Evolutionary conservation across 2,888 invertebrate genomes (phyloP).

Genomic region (Drosophila gaucha): DNA sequence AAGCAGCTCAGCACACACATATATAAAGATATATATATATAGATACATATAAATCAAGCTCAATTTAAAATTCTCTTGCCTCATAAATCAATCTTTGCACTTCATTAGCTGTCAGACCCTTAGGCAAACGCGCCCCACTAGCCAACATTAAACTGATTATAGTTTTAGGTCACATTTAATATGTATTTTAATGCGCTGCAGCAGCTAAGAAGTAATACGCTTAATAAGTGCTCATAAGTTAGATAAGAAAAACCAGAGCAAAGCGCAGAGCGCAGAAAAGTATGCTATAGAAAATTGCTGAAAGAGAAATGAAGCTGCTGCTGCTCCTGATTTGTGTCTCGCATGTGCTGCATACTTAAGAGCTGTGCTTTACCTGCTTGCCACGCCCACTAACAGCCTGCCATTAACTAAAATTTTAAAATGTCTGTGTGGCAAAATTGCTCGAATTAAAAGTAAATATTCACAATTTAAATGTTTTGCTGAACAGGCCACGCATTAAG

Average conservation of each 20-base stretch:
- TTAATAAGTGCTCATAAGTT: conserved; percentile 18
- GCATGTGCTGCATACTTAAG: conserved; percentile 60
- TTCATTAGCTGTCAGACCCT: conserved; percentile 13
- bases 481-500: conserved; percentile 53
- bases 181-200: conserved; percentile 56
- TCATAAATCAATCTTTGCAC: conserved; percentile 31
- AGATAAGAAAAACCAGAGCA: not conserved
- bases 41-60: not conserved
- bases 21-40: too few species aligned
- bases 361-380: conserved; percentile 21
- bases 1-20: too few species aligned
- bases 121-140: not conserved
- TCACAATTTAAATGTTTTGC: conserved; percentile 52
- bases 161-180: conserved; percentile 57
- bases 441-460: conserved; percentile 66
- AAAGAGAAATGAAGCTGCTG: conserved; percentile 5
- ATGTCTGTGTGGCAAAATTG: conserved; percentile 33
- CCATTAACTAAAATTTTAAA: conserved; percentile 19
- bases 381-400: conserved; percentile 20
- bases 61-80: conserved; percentile 3
- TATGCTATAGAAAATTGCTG: conserved; percentile 65
- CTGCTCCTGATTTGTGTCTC: conserved; percentile 50
- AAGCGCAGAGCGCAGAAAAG: conserved; percentile 48
- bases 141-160: conserved; percentile 33
- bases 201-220: conserved; percentile 46